Evolutionary conservation across 2,888 invertebrate genomes (phyloP).

Genomic region (Lasioglossum morio): DNA sequence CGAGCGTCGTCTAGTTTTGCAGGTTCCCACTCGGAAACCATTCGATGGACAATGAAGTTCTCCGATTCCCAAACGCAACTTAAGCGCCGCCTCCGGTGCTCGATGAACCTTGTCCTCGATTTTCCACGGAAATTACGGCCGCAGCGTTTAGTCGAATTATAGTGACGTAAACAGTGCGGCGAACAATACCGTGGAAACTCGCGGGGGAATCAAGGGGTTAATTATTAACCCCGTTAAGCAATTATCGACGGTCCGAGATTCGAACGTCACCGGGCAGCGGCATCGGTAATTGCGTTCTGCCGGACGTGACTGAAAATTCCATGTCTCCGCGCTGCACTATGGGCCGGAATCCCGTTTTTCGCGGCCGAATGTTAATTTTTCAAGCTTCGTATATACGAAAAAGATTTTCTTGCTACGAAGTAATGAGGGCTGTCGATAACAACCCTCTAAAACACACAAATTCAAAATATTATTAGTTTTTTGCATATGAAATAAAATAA

Average conservation of each 20-base stretch:
- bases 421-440: no score
- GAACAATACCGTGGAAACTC: constrained; percentile 6
- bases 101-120: background rate
- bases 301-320: background rate
- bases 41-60: background rate
- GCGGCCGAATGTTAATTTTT: no score
- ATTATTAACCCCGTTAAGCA: constrained; percentile 33
- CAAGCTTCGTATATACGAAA: no score
- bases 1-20: background rate
- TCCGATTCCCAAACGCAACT: background rate
- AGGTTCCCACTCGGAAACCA: no score
- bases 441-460: no score
- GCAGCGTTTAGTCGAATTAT: background rate
- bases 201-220: constrained; percentile 21
- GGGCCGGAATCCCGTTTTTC: no score
- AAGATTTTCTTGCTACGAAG: no score
- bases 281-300: constrained; percentile 4
- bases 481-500: no score
- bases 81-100: background rate
- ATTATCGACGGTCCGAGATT: constrained; percentile 30
- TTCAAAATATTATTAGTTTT: no score
- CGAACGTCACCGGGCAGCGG: constrained; percentile 7
- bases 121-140: background rate
- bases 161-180: constrained; percentile 15
- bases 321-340: no score